A percentile compares a stretch with the other conserved stretches of the same genome.
Evolutionary conservation across 2,888 invertebrate species (phyloP).

Genomic region (Catocala nupta): DNA sequence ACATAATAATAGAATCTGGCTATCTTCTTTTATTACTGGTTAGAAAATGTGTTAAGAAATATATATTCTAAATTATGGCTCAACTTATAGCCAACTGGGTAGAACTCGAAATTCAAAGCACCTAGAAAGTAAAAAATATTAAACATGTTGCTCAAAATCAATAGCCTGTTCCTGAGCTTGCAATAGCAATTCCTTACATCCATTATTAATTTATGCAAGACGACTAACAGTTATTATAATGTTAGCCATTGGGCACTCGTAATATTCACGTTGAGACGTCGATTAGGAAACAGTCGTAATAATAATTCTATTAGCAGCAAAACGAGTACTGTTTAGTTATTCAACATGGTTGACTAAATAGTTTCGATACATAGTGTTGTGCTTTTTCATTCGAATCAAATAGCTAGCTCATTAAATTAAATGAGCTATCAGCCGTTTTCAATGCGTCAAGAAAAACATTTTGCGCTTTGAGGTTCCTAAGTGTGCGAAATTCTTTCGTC

Average conservation of each 20-base stretch:
- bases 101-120: no score
- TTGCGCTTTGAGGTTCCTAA: slow-evolving; percentile 74
- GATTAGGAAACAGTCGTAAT: slow-evolving; percentile 25
- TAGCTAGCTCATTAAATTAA: slow-evolving; percentile 79
- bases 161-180: not conserved
- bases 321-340: slow-evolving; percentile 13
- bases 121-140: no score
- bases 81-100: no score
- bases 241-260: slow-evolving; percentile 18
- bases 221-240: slow-evolving; percentile 18
- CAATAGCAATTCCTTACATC: slow-evolving; percentile 12
- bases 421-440: slow-evolving; percentile 81
- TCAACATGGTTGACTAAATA: slow-evolving; percentile 29
- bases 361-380: slow-evolving; percentile 32
- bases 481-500: slow-evolving; percentile 81
- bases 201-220: slow-evolving; percentile 32
- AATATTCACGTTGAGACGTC: slow-evolving; percentile 23
- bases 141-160: not conserved
- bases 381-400: slow-evolving; percentile 44
- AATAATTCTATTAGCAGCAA: slow-evolving; percentile 20
- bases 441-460: slow-evolving; percentile 73
- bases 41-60: no score
- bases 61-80: no score
- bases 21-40: no score
- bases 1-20: no score